Evolutionary conservation across 2,113 vertebrate species (phyloP), one percentile per base, ranked within the genome.

Genomic region (Percina caprodes): DNA sequence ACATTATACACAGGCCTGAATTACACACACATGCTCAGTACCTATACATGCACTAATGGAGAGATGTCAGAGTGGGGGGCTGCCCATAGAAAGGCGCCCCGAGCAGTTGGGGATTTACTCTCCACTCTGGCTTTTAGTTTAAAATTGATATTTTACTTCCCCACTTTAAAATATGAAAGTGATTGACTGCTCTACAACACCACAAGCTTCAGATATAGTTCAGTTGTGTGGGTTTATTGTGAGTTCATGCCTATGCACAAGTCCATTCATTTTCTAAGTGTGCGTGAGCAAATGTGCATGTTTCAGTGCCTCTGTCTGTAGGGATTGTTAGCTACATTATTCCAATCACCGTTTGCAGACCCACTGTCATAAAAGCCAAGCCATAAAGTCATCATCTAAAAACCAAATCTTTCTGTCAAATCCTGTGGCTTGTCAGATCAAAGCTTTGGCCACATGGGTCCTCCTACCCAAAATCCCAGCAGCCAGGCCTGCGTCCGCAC

Each of bases 341-440:
- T 87, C 62, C 77, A 65, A 79, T 87, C 66, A 68, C 48, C 16
- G 5, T 75, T 55, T 23, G 24, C 77, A 75, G 83, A 76, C 73
- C 72, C 23, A 15, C 51, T 52, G 14, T 66, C 76, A 84, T 80
- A 77, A 81, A 65, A 80, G 59, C 80, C 51, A 69, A 80, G 60
- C 71, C 89, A 82, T 85, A 83, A 77, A 86, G 84, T 83, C 81
- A 79, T 87, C 90, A 82, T 88, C 85, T 81, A 8, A 83, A 87
- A 88, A 71, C 58, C 75, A 71, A 84, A 84, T 87, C 82, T 83
- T 30, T 68, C 79, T 61, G 68, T 90, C 83, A 86, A 59, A 81
- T 87, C 83, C 81, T 70, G 83, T 45, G 77, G 88, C 63, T 79
- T 56, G 86, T 91, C 69, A 83, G 85, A 89, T 92, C 83, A 88